Evolutionary conservation across 1,140 invertebrate genomes (phyloP).

Genomic region (Thalassaphorura encarpata): DNA sequence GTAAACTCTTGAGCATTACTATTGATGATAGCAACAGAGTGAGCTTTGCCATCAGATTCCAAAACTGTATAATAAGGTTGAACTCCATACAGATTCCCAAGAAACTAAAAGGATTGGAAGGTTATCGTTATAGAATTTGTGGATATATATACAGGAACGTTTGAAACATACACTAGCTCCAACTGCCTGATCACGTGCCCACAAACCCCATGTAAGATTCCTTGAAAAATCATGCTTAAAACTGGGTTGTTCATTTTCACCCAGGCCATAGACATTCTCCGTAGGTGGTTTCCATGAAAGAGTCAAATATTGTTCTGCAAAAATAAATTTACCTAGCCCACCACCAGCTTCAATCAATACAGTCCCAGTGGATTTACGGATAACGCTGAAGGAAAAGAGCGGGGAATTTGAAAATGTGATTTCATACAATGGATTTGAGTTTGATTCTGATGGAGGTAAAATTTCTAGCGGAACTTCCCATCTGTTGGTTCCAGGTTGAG

Average conservation of each 20-base stretch:
- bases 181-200: conserved; percentile 14
- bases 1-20: conserved; percentile 30
- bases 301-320: conserved; percentile 44
- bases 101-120: conserved; percentile 1
- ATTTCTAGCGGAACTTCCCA: conserved; percentile 25
- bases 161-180: conserved; percentile 2
- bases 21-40: conserved; percentile 26
- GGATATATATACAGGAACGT: background rate
- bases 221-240: conserved; percentile 34
- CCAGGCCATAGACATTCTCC: conserved; percentile 44
- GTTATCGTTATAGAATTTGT: background rate
- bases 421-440: conserved; percentile 7
- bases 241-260: conserved; percentile 37
- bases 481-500: background rate
- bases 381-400: conserved; percentile 21
- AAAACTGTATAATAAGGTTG: conserved; percentile 46
- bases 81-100: conserved; percentile 25
- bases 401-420: conserved; percentile 14
- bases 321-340: conserved; percentile 49
- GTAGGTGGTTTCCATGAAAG: conserved; percentile 40
- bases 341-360: conserved; percentile 18
- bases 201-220: conserved; percentile 21
- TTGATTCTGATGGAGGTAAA: background rate
- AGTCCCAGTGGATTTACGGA: background rate
- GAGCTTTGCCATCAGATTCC: conserved; percentile 36